Evolutionary conservation across 1,140 invertebrate species (phyloP), one percentile per base, ranked within the genome.

Genomic region (Pseudobourletiella spinata): DNA sequence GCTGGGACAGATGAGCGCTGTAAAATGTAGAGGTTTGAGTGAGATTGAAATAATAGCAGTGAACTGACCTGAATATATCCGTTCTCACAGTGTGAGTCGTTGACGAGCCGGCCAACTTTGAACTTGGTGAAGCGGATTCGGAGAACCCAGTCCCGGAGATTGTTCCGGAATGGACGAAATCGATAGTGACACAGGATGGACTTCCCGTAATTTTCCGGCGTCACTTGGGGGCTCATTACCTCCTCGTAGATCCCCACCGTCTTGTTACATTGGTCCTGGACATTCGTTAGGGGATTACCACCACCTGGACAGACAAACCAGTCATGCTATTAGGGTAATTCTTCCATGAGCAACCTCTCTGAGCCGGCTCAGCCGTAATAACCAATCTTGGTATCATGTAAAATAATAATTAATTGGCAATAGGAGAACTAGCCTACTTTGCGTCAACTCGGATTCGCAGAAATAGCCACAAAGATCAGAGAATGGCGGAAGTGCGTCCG

Each of bases 221-320:
- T 90, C 73, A 93, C 84, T 63, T 87, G 84, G 16, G 90, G 90
- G 60, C 86, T 89, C 11, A 86, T 84, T 3, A 94, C 88, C 73
- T 92, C 88, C 71, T 92, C 88, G 75, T 91, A 91, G 58, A 92
- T 88, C 70, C 91, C 90, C 51, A 93, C 89, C 1, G 89, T 93
- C 73, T 51, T 51, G 48, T 51, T 51, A n/a, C 48, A 51, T 26
- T 51, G 48, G 28, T 51, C 48, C 48, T 25, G 48, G n/a, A 18
- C 43, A 46, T 46, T 46, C n/a, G 43, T n/a, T 18, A 46, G 24
- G n/a, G 43, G 24, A 3, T 4, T 22, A 18, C 43, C 24, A 8
- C 6, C 18, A 4, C 4, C n/a, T 46, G n/a, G n/a, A n/a, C n/a
- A n/a, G n/a, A n/a, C n/a, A n/a, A n/a, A n/a, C n/a, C n/a, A n/a